Base-by-base conservation (phyloP, 2,888 invertebrate species). In the Tribolium freemani region DNA sequence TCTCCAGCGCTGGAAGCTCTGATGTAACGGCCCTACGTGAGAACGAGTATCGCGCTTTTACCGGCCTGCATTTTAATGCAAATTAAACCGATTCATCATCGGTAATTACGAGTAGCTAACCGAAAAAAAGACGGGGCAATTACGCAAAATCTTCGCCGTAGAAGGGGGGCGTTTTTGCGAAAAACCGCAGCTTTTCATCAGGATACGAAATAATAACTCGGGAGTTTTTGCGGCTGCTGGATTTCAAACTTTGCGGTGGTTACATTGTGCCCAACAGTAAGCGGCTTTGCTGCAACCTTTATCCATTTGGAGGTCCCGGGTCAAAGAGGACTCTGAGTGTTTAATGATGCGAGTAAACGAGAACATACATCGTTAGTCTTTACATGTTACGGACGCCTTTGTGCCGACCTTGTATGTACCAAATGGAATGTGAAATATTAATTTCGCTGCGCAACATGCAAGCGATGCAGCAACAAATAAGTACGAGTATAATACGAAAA, bases 1-100 rank as follows among this genome's bases (percentile, higher is more conserved):
- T 82, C 80, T 80, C 78, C 74, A 77, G 73, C 68, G 71, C 51
- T 51, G 68, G 63, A 66, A 30, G 75, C 69, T 72, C 64, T 80
- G 79, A 81, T 81, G 79, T 78, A 80, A 75, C 76, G 77, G 73
- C 69, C 69, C 77, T 81, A 80, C 80, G 81, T 80, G 81, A 77
- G 78, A 78, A 80, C 72, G 77, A 72, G 76, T 76, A 76, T 74
- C 77, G 77, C 76, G 73, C 73, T 74, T 76, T 78, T 76, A 74
- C 75, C 72, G 74, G 48, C 51, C 74, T 75, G 81, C 79, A 79
- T 81, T 82, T 82, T 82, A 81, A 82, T 81, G 82, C 75, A 82
- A 81, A 81, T 81, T 80, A 79, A 79, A 78, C 79, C 81, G 80
- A 82, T 81, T 81, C 80, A 82, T 82, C 81, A 81, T 77, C 72